Conservation (phyloP, 2,113 vertebrate species). For the Globicephala melas region DNA sequence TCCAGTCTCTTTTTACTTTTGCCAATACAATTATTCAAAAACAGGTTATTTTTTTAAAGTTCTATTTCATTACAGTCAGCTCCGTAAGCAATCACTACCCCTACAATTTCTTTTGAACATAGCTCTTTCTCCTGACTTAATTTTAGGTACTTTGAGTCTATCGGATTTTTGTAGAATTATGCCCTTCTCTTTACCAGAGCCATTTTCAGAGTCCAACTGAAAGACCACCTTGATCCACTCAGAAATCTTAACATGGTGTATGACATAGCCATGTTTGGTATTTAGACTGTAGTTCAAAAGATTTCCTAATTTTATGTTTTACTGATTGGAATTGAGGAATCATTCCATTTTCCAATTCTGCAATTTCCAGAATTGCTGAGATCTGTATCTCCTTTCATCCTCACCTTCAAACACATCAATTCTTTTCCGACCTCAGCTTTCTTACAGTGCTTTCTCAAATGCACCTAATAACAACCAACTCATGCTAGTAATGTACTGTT, state of each 20-base stretch:
- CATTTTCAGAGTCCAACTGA: not conserved
- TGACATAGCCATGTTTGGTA: not conserved
- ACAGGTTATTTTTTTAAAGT: not conserved
- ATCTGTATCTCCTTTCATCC: not conserved
- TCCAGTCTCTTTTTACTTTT: not conserved
- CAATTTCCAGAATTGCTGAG: not conserved
- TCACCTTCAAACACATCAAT: not conserved
- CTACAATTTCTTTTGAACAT: not conserved
- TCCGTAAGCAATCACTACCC: not conserved
- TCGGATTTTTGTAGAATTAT: not conserved
- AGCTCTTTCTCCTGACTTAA: not conserved
- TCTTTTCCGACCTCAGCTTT: slow-evolving; percentile 19
- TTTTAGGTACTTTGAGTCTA: not conserved
- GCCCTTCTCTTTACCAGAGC: not conserved
- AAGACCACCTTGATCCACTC: not conserved
- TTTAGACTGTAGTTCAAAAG: not conserved
- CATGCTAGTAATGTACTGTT: not conserved
- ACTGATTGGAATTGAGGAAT: not conserved
- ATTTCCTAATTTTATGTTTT: not conserved
- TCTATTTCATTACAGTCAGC: not conserved
- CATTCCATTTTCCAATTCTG: not conserved
- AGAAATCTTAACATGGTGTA: not conserved
- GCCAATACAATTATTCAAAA: not conserved
- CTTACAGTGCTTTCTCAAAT: not conserved
- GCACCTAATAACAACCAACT: not conserved